A percentile compares a stretch with the other conserved stretches of the same genome.
Evolutionary conservation across 2,797 vertebrate species (phyloP).

Genomic region (Lepilemur septentrionalis): DNA sequence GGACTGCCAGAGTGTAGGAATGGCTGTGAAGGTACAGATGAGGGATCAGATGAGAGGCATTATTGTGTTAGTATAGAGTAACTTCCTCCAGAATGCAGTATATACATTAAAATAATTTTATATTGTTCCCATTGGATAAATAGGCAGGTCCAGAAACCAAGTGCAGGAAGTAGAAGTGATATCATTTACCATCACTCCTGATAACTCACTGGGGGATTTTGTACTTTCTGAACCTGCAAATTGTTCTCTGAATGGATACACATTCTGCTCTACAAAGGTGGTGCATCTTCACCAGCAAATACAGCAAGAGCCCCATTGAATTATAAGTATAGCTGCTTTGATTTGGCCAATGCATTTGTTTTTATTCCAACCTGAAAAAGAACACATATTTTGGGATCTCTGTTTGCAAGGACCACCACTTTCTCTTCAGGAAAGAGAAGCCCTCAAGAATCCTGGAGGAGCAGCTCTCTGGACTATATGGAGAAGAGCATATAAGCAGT

Average conservation of each 20-base stretch:
- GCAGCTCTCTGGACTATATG: background rate
- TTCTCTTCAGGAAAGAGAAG: background rate
- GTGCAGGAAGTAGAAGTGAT: background rate
- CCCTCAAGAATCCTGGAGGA: background rate
- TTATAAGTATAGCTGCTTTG: background rate
- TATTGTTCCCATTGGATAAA: background rate
- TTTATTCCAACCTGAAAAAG: background rate
- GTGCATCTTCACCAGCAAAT: background rate
- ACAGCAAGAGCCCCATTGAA: background rate
- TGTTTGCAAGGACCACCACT: background rate
- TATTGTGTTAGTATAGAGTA: background rate
- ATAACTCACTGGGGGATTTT: background rate
- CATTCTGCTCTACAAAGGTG: background rate
- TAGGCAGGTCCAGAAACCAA: background rate
- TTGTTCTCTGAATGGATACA: background rate
- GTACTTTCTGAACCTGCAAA: background rate
- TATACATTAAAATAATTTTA: background rate
- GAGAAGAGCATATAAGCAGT: background rate
- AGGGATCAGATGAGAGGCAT: background rate
- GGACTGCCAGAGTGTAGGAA: background rate
- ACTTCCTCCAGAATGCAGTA: background rate
- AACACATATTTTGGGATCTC: background rate
- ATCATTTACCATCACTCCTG: background rate
- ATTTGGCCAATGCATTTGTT: background rate
- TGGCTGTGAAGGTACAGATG: background rate